A percentile compares a stretch with the other conserved stretches of the same genome.
These are phyloP conservation scores for Calonectris borealis DNA, from an alignment of 2,113 vertebrate genomes.

Conservation along the genomic window DNA sequence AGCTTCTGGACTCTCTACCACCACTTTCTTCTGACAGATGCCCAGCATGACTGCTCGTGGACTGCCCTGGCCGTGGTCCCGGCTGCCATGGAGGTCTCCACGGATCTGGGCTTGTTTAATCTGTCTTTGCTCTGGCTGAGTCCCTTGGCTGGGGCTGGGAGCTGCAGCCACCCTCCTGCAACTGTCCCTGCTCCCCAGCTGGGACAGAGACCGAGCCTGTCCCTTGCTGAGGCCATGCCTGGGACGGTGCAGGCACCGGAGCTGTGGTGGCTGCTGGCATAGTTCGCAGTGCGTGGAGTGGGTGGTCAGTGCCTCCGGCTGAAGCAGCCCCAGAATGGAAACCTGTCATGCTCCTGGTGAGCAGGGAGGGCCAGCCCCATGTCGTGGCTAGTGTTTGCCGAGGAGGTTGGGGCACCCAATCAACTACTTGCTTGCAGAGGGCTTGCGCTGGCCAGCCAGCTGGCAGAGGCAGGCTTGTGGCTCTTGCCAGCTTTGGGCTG, in stretches of 20 bases:
- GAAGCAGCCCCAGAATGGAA: neutral
- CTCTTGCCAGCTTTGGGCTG: neutral
- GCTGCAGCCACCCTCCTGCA: too few relatives aligned
- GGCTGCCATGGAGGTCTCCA: neutral
- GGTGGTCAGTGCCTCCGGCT: neutral
- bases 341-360: neutral
- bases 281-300: rapidly evolving
- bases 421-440: neutral
- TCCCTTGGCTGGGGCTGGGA: rapidly evolving
- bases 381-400: neutral
- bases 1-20: neutral
- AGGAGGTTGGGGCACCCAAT: rapidly evolving
- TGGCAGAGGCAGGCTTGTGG: too few relatives aligned
- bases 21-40: neutral
- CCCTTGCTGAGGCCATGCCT: rapidly evolving
- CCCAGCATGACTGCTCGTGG: rapidly evolving
- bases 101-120: rapidly evolving
- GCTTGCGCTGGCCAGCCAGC: neutral
- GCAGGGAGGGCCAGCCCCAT: neutral
- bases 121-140: too few relatives aligned
- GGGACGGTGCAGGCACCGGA: too few relatives aligned
- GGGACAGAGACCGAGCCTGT: neutral
- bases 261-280: neutral
- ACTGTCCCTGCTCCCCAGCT: neutral
- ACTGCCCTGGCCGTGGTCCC: neutral